Evolutionary conservation across 1,140 invertebrate species (phyloP).

Genomic region (Euschistus heros): DNA sequence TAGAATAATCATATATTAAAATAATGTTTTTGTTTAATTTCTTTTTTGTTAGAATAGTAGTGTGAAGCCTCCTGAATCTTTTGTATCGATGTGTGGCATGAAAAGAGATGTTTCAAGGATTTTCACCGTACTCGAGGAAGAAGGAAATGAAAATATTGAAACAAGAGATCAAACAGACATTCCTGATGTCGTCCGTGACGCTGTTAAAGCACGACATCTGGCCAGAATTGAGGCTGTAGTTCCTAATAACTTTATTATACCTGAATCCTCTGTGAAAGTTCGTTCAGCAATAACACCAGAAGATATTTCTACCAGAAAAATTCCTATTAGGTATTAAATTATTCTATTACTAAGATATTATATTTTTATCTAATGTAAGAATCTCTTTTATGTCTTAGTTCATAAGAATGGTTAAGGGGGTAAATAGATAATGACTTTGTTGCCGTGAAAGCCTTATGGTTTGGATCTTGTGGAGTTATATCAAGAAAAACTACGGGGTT

Average conservation of each 20-base stretch:
- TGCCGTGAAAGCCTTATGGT: no score
- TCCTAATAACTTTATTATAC: conserved; percentile 24
- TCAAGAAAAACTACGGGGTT: no score
- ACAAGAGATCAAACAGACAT: conserved; percentile 7
- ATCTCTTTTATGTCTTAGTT: background rate
- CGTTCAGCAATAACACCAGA: conserved; percentile 17
- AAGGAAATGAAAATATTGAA: conserved; percentile 26
- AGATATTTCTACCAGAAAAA: conserved; percentile 17
- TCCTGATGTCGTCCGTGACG: conserved; percentile 30
- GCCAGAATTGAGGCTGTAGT: conserved; percentile 19
- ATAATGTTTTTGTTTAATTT: background rate
- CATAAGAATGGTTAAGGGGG: no score
- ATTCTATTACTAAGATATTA: background rate
- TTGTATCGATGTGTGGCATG: conserved; percentile 38
- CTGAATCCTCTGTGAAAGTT: background rate
- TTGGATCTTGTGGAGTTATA: no score
- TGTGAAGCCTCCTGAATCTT: conserved; percentile 30
- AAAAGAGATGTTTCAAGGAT: conserved; percentile 65
- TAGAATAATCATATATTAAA: conserved; percentile 15
- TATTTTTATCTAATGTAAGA: background rate
- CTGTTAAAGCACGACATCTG: conserved; percentile 25
- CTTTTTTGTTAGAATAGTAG: conserved; percentile 21
- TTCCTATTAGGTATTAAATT: conserved; percentile 22
- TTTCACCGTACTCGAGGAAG: conserved; percentile 65
- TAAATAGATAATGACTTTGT: no score